Percentiles rank a stretch among this genome's conserved stretches.
Evolutionary conservation across 1,140 invertebrate species (phyloP).

Genomic region (Pentalonia nigronervosa): DNA sequence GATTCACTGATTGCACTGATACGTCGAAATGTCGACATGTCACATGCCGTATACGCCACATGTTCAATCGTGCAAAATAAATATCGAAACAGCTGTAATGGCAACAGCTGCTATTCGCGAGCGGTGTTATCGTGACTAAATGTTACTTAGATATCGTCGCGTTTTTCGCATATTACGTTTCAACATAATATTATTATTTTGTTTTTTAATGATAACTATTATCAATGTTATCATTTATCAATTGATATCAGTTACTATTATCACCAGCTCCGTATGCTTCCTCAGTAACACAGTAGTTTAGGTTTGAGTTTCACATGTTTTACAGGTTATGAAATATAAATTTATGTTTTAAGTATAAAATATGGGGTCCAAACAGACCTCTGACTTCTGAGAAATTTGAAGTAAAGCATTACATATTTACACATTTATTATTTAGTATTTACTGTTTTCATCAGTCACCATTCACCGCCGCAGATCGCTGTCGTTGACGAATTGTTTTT

Average conservation of each 20-base stretch:
- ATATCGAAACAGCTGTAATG: not conserved
- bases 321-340: not conserved
- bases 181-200: not conserved
- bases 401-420: not conserved
- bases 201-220: not conserved
- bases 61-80: not conserved
- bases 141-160: too few species aligned
- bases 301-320: not conserved
- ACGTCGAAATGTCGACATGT: too few species aligned
- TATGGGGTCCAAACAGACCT: too few species aligned
- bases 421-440: not conserved
- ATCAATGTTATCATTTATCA: not conserved
- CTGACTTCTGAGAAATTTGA: not conserved
- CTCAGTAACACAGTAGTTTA: too few species aligned
- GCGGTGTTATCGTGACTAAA: too few species aligned
- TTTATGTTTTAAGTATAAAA: not conserved
- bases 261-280: too few species aligned
- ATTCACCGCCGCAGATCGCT: not conserved
- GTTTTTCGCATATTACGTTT: too few species aligned
- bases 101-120: not conserved
- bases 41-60: constrained; percentile 3
- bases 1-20: not conserved
- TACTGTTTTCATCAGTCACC: not conserved
- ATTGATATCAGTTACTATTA: too few species aligned
- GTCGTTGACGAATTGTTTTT: not conserved